These are phyloP conservation scores for Crocallis elinguaria DNA, from an alignment of 2,888 invertebrate species.

Conservation along the genomic window DNA sequence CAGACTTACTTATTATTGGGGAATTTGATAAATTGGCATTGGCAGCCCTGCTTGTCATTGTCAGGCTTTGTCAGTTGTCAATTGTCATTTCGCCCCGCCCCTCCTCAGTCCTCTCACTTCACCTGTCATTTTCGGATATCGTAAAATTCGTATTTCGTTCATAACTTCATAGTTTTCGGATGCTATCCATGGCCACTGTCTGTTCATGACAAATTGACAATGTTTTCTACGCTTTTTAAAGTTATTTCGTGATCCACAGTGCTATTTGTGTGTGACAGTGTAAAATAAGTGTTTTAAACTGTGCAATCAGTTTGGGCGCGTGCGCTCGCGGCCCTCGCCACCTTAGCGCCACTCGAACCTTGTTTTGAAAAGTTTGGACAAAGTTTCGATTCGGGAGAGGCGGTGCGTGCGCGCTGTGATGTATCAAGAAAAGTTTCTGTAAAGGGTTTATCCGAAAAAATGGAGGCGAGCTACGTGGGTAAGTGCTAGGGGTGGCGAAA, in stretches of 20 bases:
- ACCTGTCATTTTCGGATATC: no score
- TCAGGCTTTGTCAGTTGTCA: no score
- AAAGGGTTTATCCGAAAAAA: slow-evolving; percentile 49
- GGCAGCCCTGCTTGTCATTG: no score
- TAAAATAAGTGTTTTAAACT: not conserved
- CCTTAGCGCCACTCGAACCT: slow-evolving; percentile 22
- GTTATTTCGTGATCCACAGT: slow-evolving; percentile 4
- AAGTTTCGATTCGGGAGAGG: slow-evolving; percentile 66
- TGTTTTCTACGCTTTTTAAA: slow-evolving; percentile 17
- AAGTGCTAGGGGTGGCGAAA: slow-evolving; percentile 47
- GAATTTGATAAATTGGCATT: no score
- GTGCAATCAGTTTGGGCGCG: slow-evolving; percentile 1
- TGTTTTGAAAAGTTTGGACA: slow-evolving; percentile 61
- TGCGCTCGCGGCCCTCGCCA: slow-evolving; percentile 1
- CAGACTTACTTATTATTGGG: no score
- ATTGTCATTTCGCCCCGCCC: no score
- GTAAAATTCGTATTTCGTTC: no score
- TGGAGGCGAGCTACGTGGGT: slow-evolving; percentile 75
- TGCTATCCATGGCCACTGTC: not conserved
- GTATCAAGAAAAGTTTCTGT: slow-evolving; percentile 67
- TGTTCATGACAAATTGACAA: not conserved
- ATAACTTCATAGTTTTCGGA: not conserved
- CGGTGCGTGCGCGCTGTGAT: slow-evolving; percentile 67
- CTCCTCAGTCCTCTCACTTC: no score
- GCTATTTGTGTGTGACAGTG: slow-evolving; percentile 5